These are phyloP conservation scores for Monodelphis domestica DNA, from an alignment of 2,797 vertebrate genomes.

Conservation along the genomic window DNA sequence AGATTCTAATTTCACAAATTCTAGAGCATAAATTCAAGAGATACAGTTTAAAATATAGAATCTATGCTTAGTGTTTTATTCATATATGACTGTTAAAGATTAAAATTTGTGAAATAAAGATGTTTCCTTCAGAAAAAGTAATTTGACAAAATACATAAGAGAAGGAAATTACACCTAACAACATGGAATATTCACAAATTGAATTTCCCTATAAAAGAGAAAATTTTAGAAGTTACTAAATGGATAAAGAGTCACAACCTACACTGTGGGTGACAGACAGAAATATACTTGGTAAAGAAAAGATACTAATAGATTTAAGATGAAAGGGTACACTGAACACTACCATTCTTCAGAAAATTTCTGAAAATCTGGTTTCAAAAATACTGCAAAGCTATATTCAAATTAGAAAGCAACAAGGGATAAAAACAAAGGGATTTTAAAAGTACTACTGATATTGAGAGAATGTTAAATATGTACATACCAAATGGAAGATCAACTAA, in stretches of 20 bases:
- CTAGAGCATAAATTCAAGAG: not conserved
- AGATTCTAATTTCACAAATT: not conserved
- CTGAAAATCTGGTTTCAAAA: not conserved
- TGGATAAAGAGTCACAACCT: not conserved
- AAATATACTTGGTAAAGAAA: not conserved
- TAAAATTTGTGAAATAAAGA: not conserved
- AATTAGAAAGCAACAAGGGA: not conserved
- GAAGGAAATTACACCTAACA: not conserved
- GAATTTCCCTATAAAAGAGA: not conserved
- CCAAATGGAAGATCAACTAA: not conserved
- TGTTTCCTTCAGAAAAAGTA: not conserved
- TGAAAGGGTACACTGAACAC: not conserved
- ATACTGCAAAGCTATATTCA: not conserved
- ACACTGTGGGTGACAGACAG: not conserved
- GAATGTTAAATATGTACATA: not conserved
- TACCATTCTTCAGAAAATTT: not conserved
- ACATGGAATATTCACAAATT: not conserved
- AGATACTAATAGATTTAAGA: not conserved
- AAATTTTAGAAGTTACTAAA: not conserved
- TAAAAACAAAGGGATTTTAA: not conserved
- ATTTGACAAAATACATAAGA: not conserved
- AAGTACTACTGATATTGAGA: not conserved
- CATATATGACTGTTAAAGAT: not conserved
- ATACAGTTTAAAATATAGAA: not conserved
- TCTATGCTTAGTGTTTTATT: not conserved